Percentiles rank a stretch among this genome's conserved stretches.
Conservation (phyloP, 1,140 invertebrate genomes). For the Sipha flava region DNA sequence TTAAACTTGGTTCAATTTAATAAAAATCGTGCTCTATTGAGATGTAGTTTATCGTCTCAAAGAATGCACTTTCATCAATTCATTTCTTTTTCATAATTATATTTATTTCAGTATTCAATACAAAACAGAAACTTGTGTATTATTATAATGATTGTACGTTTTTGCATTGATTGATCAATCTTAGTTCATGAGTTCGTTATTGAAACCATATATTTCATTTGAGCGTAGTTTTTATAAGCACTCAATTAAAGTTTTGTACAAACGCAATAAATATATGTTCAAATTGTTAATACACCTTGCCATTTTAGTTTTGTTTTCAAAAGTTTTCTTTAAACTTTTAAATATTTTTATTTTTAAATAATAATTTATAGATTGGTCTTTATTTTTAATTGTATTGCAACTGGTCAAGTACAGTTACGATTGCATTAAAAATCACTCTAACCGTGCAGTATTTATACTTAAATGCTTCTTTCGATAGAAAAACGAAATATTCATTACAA, state of each 20-base stretch:
- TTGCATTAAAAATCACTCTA: no score
- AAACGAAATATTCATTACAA: no score
- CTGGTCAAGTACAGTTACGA: no score
- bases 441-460: no score
- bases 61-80: background rate
- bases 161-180: background rate
- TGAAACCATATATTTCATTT: no score
- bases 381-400: no score
- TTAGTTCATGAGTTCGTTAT: no score
- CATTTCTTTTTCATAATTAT: background rate
- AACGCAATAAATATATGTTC: background rate
- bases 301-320: background rate
- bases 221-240: no score
- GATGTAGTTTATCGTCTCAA: background rate
- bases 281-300: background rate
- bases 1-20: background rate
- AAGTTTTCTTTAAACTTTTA: background rate
- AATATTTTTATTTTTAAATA: background rate
- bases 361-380: no score
- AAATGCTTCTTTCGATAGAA: no score
- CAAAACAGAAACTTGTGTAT: background rate
- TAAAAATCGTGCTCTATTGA: background rate
- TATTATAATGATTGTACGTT: background rate
- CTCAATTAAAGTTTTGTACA: no score
- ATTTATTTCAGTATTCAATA: background rate